Conservation (phyloP, 2,797 vertebrate species). For the Anniella stebbinsi region DNA sequence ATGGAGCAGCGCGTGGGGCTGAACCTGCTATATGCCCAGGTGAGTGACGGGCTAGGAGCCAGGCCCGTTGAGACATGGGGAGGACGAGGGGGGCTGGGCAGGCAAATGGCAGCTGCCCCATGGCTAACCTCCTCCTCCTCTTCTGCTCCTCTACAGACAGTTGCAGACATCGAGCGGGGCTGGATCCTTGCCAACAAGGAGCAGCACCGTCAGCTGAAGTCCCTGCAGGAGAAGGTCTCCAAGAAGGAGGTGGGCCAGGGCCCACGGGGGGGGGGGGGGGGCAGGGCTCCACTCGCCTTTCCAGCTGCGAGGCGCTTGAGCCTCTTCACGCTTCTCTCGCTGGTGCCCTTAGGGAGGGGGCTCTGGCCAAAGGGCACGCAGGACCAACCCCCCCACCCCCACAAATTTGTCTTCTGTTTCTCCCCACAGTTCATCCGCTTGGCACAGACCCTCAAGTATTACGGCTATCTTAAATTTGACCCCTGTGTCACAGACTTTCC, state of each 20-base stretch:
- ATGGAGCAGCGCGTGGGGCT: conserved; percentile 96
- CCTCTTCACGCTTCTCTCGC: neutral
- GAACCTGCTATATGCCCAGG: conserved; percentile 95
- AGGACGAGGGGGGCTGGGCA: too few species aligned
- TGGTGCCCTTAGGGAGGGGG: neutral
- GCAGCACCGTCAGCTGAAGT: conserved; percentile 96
- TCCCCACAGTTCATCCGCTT: conserved; percentile 90
- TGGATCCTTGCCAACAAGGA: conserved; percentile 99
- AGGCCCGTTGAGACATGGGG: neutral
- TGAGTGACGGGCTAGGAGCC: conserved; percentile 67
- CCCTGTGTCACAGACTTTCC: conserved; percentile 97
- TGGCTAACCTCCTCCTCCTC: too few species aligned
- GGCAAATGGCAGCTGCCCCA: neutral
- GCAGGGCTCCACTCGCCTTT: too few species aligned
- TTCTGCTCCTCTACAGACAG: conserved; percentile 82
- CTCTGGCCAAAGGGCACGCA: neutral
- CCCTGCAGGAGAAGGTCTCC: conserved; percentile 97
- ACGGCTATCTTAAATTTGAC: conserved; percentile 96
- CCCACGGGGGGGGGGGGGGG: neutral
- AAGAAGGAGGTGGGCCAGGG: conserved; percentile 92
- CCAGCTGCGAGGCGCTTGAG: neutral
- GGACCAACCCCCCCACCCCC: neutral
- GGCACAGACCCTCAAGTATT: conserved; percentile 96
- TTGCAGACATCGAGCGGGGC: conserved; percentile 94
- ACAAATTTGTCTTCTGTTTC: neutral